Percentiles rank a stretch among this genome's conserved stretches.
Conservation (phyloP, 37 sponge, comb jelly and placozoan genomes). For the Dysidea cf. avara region DNA sequence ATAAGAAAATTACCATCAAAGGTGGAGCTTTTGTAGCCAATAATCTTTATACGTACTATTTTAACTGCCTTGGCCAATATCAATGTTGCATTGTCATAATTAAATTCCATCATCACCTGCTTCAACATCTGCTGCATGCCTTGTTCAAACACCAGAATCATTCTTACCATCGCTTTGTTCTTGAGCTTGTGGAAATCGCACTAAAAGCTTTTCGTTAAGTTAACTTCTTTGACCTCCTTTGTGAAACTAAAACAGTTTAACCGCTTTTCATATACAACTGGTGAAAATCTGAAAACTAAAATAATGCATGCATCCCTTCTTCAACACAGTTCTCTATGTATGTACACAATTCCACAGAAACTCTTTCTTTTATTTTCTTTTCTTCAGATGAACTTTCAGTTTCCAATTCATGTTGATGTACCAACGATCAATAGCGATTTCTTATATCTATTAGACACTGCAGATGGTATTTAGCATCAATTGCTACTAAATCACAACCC, state of each 20-base stretch:
- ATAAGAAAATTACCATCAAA: slow-evolving; percentile 13
- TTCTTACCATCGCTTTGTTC: slow-evolving; percentile 25
- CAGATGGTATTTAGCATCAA: slow-evolving; percentile 24
- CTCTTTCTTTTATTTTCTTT: slow-evolving; percentile 13
- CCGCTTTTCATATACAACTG: slow-evolving; percentile 12
- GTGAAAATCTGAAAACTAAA: slow-evolving; percentile 11
- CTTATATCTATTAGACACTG: slow-evolving; percentile 5
- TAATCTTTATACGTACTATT: not conserved
- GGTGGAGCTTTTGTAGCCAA: not conserved
- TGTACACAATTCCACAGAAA: slow-evolving; percentile 8
- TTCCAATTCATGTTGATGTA: not conserved
- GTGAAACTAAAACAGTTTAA: not conserved
- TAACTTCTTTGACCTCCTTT: not conserved
- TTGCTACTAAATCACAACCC: slow-evolving; percentile 14
- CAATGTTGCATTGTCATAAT: slow-evolving; percentile 9
- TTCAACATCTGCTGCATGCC: slow-evolving; percentile 29
- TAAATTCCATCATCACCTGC: not conserved
- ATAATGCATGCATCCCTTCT: slow-evolving; percentile 19
- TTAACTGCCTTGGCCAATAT: not conserved
- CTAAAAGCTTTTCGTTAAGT: slow-evolving; percentile 14
- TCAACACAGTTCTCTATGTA: not conserved
- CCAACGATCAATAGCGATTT: slow-evolving; percentile 15
- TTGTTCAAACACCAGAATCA: slow-evolving; percentile 25
- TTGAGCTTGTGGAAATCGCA: slow-evolving; percentile 14
- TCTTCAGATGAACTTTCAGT: not conserved